Conservation (phyloP, 2,888 invertebrate genomes). For the Eurytoma californica region DNA sequence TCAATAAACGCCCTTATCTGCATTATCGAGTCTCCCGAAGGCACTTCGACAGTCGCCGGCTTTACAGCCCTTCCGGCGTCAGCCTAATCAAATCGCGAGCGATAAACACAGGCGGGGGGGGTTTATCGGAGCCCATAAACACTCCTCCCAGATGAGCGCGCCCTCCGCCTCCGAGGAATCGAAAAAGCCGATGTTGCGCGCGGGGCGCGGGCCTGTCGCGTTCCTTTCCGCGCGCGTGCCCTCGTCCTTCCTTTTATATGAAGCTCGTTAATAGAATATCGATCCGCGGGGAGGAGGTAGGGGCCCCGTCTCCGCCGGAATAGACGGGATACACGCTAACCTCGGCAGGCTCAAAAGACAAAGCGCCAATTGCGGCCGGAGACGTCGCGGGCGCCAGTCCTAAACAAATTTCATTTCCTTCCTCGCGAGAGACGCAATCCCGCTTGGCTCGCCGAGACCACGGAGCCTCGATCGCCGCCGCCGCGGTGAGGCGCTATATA, state of each 20-base stretch:
- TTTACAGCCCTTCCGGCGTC: too few relatives aligned
- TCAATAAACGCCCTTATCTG: too few relatives aligned
- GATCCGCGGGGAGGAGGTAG: constrained; percentile 18
- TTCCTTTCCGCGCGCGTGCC: constrained; percentile 43
- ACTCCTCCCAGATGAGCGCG: not conserved
- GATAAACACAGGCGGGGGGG: constrained; percentile 4
- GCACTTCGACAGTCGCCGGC: too few relatives aligned
- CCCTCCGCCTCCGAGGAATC: not conserved
- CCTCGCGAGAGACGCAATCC: not conserved
- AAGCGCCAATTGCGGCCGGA: constrained; percentile 38
- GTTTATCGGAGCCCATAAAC: constrained; percentile 11
- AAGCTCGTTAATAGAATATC: constrained; percentile 55
- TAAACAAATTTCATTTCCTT: constrained; percentile 51
- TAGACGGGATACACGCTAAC: not conserved
- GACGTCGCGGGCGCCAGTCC: constrained; percentile 3
- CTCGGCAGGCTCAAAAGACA: constrained; percentile 38
- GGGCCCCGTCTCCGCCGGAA: not conserved
- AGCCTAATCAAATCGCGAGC: not conserved
- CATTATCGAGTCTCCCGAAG: too few relatives aligned
- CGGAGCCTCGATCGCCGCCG: too few relatives aligned
- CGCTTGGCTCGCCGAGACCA: too few relatives aligned
- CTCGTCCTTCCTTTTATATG: constrained; percentile 27
- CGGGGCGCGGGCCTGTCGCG: not conserved
- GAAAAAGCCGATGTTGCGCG: constrained; percentile 46
- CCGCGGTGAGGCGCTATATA: too few relatives aligned